These are phyloP conservation scores for Myiozetetes cayanensis DNA, from an alignment of 2,113 vertebrate species.

Conservation along the genomic window DNA sequence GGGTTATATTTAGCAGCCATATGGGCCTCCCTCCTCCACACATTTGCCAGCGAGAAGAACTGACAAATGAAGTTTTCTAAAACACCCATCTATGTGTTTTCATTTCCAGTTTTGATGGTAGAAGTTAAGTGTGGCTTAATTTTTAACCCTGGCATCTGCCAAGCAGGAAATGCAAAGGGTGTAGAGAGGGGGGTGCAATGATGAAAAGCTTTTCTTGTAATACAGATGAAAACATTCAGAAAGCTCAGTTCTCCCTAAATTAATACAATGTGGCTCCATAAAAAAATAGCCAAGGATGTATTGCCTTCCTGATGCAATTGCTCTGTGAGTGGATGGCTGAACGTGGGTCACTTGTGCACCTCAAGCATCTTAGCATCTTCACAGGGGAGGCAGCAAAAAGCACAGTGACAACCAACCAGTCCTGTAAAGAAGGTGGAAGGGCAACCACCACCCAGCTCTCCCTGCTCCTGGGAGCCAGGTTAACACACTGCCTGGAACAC, in stretches of 20 bases:
- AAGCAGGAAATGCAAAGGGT: neutral
- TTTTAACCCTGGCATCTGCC: neutral
- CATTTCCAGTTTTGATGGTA: neutral
- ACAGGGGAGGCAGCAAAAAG: neutral
- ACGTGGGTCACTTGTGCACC: neutral
- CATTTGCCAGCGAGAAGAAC: neutral
- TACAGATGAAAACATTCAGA: neutral
- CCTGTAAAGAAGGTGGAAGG: neutral
- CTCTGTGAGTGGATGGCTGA: neutral
- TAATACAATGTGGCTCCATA: neutral
- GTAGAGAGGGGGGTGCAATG: neutral
- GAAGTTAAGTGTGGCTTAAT: neutral
- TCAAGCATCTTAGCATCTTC: neutral
- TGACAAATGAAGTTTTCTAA: constrained; percentile 36
- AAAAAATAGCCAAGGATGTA: neutral
- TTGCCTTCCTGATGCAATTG: neutral
- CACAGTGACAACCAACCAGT: neutral
- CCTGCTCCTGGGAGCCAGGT: neutral
- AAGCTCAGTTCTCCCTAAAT: neutral
- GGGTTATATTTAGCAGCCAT: constrained; percentile 60
- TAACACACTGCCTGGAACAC: neutral
- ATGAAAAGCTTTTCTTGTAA: neutral
- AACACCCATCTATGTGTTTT: neutral
- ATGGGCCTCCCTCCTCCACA: constrained; percentile 45
- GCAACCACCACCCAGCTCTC: neutral